A percentile compares a stretch with the other conserved stretches of the same genome.
These are phyloP conservation scores for Falco punctatus DNA, from an alignment of 2,113 vertebrate species.

Conservation along the genomic window DNA sequence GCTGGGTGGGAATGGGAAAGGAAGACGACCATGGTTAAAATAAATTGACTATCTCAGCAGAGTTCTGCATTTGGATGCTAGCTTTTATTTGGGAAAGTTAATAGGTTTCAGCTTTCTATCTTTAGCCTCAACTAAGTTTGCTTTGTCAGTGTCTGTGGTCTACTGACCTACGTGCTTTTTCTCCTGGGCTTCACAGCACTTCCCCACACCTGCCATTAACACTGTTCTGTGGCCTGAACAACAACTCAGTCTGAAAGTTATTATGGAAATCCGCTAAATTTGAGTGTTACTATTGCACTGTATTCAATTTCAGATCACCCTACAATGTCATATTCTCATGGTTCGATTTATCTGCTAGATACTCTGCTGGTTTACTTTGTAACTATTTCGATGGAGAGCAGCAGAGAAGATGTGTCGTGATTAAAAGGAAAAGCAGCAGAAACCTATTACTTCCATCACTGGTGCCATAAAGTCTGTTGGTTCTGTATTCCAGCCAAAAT, in stretches of 20 bases:
- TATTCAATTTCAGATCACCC: neutral
- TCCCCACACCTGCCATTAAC: neutral
- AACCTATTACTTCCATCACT: neutral
- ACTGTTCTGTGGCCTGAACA: neutral
- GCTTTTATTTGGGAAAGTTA: neutral
- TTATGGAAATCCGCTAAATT: neutral
- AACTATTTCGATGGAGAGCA: neutral
- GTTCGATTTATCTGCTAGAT: neutral
- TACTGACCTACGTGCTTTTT: neutral
- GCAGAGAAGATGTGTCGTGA: neutral
- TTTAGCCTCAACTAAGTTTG: neutral
- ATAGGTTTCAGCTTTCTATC: neutral
- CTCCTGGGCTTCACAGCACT: neutral
- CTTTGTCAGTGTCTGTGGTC: neutral
- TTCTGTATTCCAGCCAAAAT: constrained; percentile 52
- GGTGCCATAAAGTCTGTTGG: neutral
- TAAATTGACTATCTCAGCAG: neutral
- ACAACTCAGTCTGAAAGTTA: neutral
- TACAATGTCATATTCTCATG: neutral
- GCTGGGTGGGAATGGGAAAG: neutral
- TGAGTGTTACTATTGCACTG: neutral
- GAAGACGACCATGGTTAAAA: neutral
- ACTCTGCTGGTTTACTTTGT: neutral
- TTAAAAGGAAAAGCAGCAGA: neutral
- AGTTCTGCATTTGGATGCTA: neutral